Conservation (phyloP, 2,888 invertebrate species). For the Hemithea aestivaria region DNA sequence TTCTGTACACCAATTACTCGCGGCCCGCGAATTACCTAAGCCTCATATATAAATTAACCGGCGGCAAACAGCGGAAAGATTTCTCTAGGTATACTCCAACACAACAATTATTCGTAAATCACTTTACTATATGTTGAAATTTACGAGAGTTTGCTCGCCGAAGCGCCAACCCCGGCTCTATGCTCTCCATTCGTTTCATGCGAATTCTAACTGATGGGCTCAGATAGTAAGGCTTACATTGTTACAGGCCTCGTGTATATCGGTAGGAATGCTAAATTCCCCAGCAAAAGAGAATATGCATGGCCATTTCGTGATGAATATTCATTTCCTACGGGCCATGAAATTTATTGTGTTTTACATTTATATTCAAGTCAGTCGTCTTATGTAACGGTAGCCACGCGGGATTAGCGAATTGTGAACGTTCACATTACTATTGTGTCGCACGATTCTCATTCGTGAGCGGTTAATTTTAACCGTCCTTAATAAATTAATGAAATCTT, state of each 20-base stretch:
- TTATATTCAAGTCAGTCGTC: constrained; percentile 78
- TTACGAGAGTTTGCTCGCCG: constrained; percentile 66
- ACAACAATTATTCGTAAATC: constrained; percentile 80
- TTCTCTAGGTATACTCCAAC: constrained; percentile 79
- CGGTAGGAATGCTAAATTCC: constrained; percentile 65
- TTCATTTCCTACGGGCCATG: constrained; percentile 80
- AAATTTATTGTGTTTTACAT: constrained; percentile 80
- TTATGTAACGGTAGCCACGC: constrained; percentile 78
- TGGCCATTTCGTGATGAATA: constrained; percentile 80
- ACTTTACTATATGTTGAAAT: constrained; percentile 80
- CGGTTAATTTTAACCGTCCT: constrained; percentile 58
- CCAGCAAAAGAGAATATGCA: constrained; percentile 77
- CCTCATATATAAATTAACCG: constrained; percentile 78
- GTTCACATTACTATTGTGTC: constrained; percentile 67
- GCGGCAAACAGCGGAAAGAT: constrained; percentile 79
- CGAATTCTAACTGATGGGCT: constrained; percentile 55
- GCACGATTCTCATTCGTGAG: constrained; percentile 61
- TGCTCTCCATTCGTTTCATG: constrained; percentile 32
- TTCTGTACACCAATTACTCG: constrained; percentile 77
- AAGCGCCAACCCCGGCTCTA: constrained; percentile 60
- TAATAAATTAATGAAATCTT: constrained; percentile 63
- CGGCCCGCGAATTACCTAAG: constrained; percentile 77
- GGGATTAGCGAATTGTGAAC: constrained; percentile 77
- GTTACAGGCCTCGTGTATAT: constrained; percentile 32
- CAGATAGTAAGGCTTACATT: constrained; percentile 59